Evolutionary conservation across 1,140 invertebrate genomes (phyloP).

Genomic region (Drosophila equinoxialis): DNA sequence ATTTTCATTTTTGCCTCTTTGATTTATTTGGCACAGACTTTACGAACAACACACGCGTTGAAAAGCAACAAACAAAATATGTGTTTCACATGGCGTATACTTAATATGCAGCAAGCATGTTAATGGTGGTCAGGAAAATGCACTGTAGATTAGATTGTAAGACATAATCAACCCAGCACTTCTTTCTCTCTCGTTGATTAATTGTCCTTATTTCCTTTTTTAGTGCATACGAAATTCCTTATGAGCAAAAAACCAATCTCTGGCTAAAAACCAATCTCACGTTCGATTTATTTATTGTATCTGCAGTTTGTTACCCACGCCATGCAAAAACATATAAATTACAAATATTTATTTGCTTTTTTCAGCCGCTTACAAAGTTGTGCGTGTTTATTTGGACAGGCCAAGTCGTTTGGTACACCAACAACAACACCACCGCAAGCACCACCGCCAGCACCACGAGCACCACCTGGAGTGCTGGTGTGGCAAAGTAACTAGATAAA

Average conservation of each 20-base stretch:
- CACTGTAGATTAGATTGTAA: background rate
- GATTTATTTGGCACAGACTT: constrained; percentile 76
- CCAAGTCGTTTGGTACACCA: constrained; percentile 36
- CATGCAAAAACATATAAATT: constrained; percentile 70
- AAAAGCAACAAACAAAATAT: constrained; percentile 27
- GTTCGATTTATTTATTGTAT: constrained; percentile 68
- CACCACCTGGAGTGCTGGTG: constrained; percentile 52
- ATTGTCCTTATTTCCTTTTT: constrained; percentile 30
- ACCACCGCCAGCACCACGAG: constrained; percentile 38
- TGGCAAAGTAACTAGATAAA: constrained; percentile 13
- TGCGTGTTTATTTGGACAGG: constrained; percentile 77
- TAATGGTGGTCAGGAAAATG: background rate
- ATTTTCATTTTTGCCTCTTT: constrained; percentile 49
- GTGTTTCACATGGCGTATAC: constrained; percentile 54
- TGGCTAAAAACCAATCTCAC: constrained; percentile 46
- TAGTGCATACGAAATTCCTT: constrained; percentile 45
- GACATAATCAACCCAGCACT: background rate
- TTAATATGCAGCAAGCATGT: constrained; percentile 34
- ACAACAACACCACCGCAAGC: constrained; percentile 11
- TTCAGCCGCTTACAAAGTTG: constrained; percentile 73
- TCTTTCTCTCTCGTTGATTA: constrained; percentile 21
- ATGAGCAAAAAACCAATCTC: background rate
- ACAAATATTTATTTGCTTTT: constrained; percentile 77
- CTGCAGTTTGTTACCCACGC: constrained; percentile 67
- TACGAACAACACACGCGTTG: constrained; percentile 40